Evolutionary conservation across 2,113 vertebrate genomes (phyloP), one percentile per base, ranked within the genome.

Genomic region (Sinocyclocheilus anophthalmus): DNA sequence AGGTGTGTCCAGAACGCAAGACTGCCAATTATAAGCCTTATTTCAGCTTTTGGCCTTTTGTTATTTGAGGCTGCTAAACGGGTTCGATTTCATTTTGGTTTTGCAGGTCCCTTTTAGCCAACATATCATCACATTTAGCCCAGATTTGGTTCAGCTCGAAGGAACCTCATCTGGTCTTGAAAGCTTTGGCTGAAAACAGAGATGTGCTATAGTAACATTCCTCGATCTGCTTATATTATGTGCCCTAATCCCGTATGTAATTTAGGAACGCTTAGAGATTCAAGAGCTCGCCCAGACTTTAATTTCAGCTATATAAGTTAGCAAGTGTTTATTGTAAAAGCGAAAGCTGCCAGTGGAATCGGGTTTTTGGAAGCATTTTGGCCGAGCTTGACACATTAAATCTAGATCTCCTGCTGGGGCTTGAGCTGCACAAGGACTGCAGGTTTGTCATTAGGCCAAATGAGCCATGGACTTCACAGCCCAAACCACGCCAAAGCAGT

Each of bases 391-490:
- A 78, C 26, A 55, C 84, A 39, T 33, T 18, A 14, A 69, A 67
- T 78, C 59, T 13, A 24, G 12, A 24, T 67, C 2, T 85, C 45
- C 59, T 55, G 59, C 75, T 61, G 33, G 24, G 12, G 30, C 30
- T 59, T 59, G 53, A 78, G 53, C 30, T 37, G 53, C 76, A 77
- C 20, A 67, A 50, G 14, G 57, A 55, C 75, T 50, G 45, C 45
- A 65, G 61, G 42, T 79, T 79, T 85, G 61, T 63, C n/a, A 53
- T 37, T 67, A 67, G 84, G 59, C 73, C 59, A 65, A 85, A 75
- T 65, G 75, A 77, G 61, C 10, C 61, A 78, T 55, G 75, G 76
- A 55, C 42, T 85, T 85, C 75, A 78, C 84, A 85, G 75, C 42
- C 63, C 20, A 20, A 76, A 33, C 72, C 24, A 76, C n/a, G 84